Evolutionary conservation across 2,113 vertebrate species (phyloP).

Genomic region (Brachyhypopomus gauderio): DNA sequence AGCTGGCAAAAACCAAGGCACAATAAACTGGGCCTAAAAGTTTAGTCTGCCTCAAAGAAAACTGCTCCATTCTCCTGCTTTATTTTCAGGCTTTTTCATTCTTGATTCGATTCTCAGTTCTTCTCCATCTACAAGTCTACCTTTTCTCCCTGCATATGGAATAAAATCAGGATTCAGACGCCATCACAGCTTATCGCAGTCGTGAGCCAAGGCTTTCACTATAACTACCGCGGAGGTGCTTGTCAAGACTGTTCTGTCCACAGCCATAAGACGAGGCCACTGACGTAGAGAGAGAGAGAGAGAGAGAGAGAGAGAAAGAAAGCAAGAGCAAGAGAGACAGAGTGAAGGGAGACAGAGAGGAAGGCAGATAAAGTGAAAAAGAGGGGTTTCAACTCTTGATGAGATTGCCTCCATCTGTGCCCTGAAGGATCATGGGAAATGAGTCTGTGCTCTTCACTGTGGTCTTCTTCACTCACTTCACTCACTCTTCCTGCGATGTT

Average conservation of each 20-base stretch:
- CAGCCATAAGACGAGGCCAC: slow-evolving; percentile 28
- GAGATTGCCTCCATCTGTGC: slow-evolving; percentile 54
- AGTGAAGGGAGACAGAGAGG: neutral
- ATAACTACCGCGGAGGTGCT: slow-evolving; percentile 30
- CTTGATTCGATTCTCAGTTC: slow-evolving; percentile 9
- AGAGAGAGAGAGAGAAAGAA: neutral
- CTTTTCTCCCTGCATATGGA: slow-evolving; percentile 17
- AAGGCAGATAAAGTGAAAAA: slow-evolving; percentile 11
- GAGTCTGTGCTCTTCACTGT: slow-evolving; percentile 58
- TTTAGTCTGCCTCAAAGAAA: neutral
- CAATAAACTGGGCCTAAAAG: neutral
- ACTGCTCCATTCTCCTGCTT: neutral
- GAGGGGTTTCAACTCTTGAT: slow-evolving; percentile 52
- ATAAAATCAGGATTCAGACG: slow-evolving; percentile 36
- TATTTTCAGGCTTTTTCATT: slow-evolving; percentile 9
- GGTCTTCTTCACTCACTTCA: slow-evolving; percentile 53
- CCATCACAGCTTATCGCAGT: slow-evolving; percentile 5
- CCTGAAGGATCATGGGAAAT: slow-evolving; percentile 54
- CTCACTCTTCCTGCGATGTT: slow-evolving; percentile 57
- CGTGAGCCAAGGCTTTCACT: slow-evolving; percentile 29
- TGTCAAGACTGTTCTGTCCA: slow-evolving; percentile 24
- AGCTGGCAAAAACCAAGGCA: slow-evolving; percentile 46
- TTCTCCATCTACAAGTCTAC: slow-evolving; percentile 14
- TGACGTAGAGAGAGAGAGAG: slow-evolving; percentile 6
- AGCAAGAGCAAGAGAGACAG: slow-evolving; percentile 10